Evolutionary conservation across 2,888 invertebrate species (phyloP).

Genomic region (Lepidochrysops patricia): DNA sequence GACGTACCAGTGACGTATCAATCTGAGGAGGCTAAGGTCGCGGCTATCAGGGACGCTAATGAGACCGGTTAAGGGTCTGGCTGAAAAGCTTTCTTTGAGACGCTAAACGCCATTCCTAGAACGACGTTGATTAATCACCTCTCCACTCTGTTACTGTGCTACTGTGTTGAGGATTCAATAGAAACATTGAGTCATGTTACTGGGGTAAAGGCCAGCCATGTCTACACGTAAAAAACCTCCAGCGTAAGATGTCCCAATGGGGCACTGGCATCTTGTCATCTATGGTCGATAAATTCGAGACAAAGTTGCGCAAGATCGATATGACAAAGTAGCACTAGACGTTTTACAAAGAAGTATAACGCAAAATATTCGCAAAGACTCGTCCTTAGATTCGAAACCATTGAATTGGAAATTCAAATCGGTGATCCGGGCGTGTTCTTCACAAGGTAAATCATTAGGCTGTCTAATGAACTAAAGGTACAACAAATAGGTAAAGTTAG

Average conservation of each 20-base stretch:
- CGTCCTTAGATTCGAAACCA: neutral
- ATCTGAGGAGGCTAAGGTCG: conserved; percentile 48
- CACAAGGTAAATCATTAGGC: conserved; percentile 31
- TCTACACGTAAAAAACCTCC: neutral
- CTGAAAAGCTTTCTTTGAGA: conserved; percentile 55
- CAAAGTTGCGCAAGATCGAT: neutral
- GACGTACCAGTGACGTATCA: conserved; percentile 63
- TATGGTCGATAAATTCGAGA: neutral
- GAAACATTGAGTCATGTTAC: neutral
- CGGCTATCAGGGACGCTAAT: conserved; percentile 59
- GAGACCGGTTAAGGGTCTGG: conserved; percentile 60
- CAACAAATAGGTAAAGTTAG: conserved; percentile 40
- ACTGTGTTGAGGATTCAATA: conserved; percentile 31
- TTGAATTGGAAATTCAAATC: conserved; percentile 30
- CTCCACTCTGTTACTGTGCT: conserved; percentile 37
- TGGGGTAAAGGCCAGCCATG: neutral
- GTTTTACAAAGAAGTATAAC: neutral
- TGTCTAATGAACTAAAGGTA: conserved; percentile 40
- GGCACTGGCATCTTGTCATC: neutral
- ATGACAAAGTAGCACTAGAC: neutral
- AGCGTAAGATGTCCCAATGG: neutral
- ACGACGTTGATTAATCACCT: conserved; percentile 50
- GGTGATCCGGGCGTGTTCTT: conserved; percentile 24
- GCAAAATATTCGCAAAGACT: neutral
- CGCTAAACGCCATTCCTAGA: conserved; percentile 52